Base-by-base conservation (phyloP, 2,888 invertebrate species). In the Disparrhopalites patrizii region DNA sequence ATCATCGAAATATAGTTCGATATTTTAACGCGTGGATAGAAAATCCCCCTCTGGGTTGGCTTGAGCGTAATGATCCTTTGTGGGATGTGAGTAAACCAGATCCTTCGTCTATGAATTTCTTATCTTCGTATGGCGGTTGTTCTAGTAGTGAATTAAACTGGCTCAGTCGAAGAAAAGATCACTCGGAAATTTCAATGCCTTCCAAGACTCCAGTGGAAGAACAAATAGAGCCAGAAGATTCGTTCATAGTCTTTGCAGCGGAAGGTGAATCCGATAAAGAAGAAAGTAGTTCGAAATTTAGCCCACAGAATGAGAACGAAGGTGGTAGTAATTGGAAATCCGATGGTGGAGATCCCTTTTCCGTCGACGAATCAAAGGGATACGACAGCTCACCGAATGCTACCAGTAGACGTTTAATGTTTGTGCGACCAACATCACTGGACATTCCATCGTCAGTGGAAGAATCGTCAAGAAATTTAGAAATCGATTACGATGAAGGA, bases 11-110 rank as follows among this genome's bases (percentile, higher is more conserved):
- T 78, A 98, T 99, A 74, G 97, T 98, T 60, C 84, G 98, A 1
- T 99, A 96, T 80, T 93, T 90, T 80, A 90, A 94, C 82, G 90
- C 96, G 0, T 99, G 98, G 98, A 83, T 93, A 0, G 97, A 98
- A 80, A 85, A 86, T 66, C 96, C 97, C 8, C 96, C 97, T 2
- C 81, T 84, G 8, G 88, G 86, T 7, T 96, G 95, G 93, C 89
- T 93, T 79, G 88, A 91, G 76, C 83, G 85, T 30, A 85, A 87
- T 60, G 95, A 95, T 80, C 82, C 83, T 27, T 78, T 83, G 4
- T 85, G 85, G 83, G 80, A 83, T 75, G 23, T 18, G 7, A 28
- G 64, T 28, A 30, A 15, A 4, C 1, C 27, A 2, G 57, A 64
- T 2, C 20, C 38, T 18, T 64, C 64, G 0, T 40, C 50, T 30